These are phyloP conservation scores for Megalurothrips usitatus DNA, from an alignment of 2,888 invertebrate species.

Conservation along the genomic window DNA sequence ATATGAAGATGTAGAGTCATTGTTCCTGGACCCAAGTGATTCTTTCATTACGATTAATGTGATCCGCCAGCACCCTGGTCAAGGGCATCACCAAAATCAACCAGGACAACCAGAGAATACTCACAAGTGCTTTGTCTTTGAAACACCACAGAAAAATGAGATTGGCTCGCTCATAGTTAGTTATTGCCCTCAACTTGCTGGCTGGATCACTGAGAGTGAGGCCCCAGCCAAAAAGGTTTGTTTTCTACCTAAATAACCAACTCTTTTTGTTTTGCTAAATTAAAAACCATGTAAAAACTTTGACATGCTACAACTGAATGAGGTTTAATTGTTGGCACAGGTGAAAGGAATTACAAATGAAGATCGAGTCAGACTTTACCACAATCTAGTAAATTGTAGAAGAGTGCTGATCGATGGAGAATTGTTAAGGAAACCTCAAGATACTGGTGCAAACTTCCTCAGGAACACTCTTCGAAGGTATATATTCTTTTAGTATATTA, in stretches of 20 bases:
- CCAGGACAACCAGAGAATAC: constrained; percentile 47
- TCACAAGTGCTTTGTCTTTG: constrained; percentile 88
- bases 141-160: constrained; percentile 83
- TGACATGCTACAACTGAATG: neutral
- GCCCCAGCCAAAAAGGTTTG: constrained; percentile 46
- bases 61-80: constrained; percentile 52
- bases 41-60: constrained; percentile 86
- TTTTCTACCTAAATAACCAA: neutral
- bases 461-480: constrained; percentile 78
- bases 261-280: neutral
- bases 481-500: constrained; percentile 15
- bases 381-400: constrained; percentile 78
- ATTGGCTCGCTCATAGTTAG: constrained; percentile 89
- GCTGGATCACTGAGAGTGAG: constrained; percentile 73
- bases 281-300: constrained; percentile 11
- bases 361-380: constrained; percentile 80
- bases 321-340: constrained; percentile 39
- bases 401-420: constrained; percentile 79
- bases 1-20: constrained; percentile 84
- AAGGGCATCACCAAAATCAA: constrained; percentile 55
- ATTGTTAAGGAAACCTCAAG: constrained; percentile 74
- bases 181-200: constrained; percentile 80
- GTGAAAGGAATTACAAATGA: constrained; percentile 73
- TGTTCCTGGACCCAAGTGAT: constrained; percentile 87
- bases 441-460: constrained; percentile 78